phyloP scores from a whole-genome alignment of 2,797 vertebrate species.

The Phalanger gymnotis region DNA sequence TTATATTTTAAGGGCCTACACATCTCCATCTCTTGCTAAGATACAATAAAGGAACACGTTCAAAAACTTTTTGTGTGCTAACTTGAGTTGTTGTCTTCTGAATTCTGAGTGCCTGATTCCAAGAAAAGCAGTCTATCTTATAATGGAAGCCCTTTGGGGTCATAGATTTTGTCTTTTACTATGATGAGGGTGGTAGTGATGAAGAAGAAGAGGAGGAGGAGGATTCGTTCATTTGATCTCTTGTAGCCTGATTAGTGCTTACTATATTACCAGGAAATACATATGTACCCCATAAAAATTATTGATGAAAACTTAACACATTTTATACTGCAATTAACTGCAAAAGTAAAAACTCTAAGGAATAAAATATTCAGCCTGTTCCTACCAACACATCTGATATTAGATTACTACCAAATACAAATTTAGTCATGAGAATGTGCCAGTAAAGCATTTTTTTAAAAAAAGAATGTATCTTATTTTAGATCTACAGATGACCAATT shows the following conservation, averaged over 20 bases:
- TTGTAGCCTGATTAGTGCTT: background rate
- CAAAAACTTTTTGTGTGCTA: slow-evolving; percentile 55
- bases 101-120: slow-evolving; percentile 16
- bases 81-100: slow-evolving; percentile 60
- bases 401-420: background rate
- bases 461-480: background rate
- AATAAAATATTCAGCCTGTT: background rate
- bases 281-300: background rate
- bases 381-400: background rate
- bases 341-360: background rate
- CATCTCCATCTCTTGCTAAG: slow-evolving; percentile 61
- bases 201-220: background rate
- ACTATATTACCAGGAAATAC: background rate
- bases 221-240: background rate
- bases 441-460: background rate
- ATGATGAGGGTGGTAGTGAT: background rate
- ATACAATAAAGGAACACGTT: slow-evolving; percentile 41
- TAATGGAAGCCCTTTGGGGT: slow-evolving; percentile 49
- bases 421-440: background rate
- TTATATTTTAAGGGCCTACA: slow-evolving; percentile 64
- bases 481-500: background rate
- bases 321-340: background rate
- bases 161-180: background rate
- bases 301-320: background rate
- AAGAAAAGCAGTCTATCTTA: background rate